phyloP scores from a whole-genome alignment of 64 coral and sea anemone genomes.

The Pocillopora verrucosa region DNA sequence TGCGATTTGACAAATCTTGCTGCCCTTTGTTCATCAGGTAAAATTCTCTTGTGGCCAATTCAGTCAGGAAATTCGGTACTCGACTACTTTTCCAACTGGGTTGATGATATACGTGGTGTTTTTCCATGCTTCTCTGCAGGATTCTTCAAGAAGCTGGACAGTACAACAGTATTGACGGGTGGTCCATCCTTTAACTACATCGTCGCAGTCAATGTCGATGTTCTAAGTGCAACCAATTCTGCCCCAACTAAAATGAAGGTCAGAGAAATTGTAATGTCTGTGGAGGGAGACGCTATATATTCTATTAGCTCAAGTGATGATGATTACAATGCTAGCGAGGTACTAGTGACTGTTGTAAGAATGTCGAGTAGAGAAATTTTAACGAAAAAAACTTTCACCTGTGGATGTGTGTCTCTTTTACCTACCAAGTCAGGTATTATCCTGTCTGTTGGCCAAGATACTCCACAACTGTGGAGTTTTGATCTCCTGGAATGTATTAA shows the following conservation, averaged over 20 bases:
- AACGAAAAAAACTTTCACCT: neutral
- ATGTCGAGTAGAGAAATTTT: slow-evolving; percentile 10
- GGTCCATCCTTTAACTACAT: neutral
- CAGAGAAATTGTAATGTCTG: neutral
- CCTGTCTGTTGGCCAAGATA: neutral
- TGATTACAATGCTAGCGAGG: neutral
- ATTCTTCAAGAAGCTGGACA: neutral
- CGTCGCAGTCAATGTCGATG: neutral
- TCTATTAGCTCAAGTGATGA: neutral
- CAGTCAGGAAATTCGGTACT: neutral
- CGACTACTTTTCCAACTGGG: neutral
- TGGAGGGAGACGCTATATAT: neutral
- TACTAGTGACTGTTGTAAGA: neutral
- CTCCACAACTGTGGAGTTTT: slow-evolving; percentile 6
- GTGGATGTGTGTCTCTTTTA: neutral
- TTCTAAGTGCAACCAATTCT: neutral
- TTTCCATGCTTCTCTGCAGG: neutral
- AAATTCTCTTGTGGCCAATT: neutral
- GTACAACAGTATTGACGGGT: neutral
- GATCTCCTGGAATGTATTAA: neutral
- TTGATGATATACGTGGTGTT: neutral
- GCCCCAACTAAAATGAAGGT: neutral
- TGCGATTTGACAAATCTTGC: too few species aligned
- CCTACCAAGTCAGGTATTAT: neutral
- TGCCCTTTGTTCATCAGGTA: neutral